phyloP scores from a whole-genome alignment of 2,888 invertebrate species.

The Cactoblastis cactorum region DNA sequence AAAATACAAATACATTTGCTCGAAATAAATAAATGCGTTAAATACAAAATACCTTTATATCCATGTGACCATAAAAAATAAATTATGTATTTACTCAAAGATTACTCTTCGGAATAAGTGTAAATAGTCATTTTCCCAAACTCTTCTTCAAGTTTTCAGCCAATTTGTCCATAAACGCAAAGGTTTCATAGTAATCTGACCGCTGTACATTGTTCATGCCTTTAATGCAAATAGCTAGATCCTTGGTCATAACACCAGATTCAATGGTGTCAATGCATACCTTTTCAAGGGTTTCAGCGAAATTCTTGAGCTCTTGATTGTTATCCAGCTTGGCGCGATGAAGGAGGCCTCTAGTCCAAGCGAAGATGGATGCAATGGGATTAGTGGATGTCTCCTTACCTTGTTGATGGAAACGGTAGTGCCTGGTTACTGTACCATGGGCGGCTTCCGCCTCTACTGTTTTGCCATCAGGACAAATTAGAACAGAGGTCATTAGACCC shows the following conservation, averaged over 20 bases:
- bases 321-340: conserved; percentile 97
- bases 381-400: conserved; percentile 99
- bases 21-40: conserved; percentile 56
- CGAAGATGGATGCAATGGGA: conserved; percentile 99
- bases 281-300: conserved; percentile 91
- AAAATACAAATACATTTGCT: conserved; percentile 32
- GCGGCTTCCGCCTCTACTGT: conserved; percentile 99
- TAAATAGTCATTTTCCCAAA: conserved; percentile 74
- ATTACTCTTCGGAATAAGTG: conserved; percentile 39
- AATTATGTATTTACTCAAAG: conserved; percentile 40
- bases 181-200: conserved; percentile 96
- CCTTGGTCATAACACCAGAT: conserved; percentile 97
- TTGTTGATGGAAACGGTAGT: conserved; percentile 92
- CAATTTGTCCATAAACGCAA: conserved; percentile 97
- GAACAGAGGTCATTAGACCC: conserved; percentile 98
- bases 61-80: conserved; percentile 35
- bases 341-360: conserved; percentile 96
- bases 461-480: conserved; percentile 98
- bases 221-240: conserved; percentile 98
- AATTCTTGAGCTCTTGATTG: conserved; percentile 86
- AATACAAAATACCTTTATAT: conserved; percentile 50
- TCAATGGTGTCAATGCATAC: conserved; percentile 98
- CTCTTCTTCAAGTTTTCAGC: conserved; percentile 91
- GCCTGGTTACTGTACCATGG: conserved; percentile 97
- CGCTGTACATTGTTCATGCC: conserved; percentile 89